Evolutionary conservation across 2,797 vertebrate species (phyloP).

Genomic region (Rhinogobio ventralis): DNA sequence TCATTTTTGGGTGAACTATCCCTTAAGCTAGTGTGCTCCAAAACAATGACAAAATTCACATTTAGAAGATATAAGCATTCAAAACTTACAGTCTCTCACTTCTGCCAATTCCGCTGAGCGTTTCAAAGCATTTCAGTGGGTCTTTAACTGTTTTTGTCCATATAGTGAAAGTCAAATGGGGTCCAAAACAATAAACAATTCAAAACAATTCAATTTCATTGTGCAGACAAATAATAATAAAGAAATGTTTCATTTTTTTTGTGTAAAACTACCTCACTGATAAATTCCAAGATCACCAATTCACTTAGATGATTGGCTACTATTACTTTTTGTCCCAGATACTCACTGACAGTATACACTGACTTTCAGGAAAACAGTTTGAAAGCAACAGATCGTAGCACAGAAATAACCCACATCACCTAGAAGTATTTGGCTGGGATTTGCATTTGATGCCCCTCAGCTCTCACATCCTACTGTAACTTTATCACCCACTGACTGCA

Average conservation of each 20-base stretch:
- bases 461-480: constrained; percentile 11
- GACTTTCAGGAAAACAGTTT: not conserved
- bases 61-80: too few relatives aligned
- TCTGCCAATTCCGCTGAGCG: too few relatives aligned
- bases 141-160: too few relatives aligned
- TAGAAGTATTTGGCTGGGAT: not conserved
- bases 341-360: not conserved
- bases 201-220: not conserved
- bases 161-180: too few relatives aligned
- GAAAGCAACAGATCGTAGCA: not conserved
- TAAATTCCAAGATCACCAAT: not conserved
- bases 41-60: too few relatives aligned
- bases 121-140: too few relatives aligned
- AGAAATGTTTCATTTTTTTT: not conserved
- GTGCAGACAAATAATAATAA: not conserved
- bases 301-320: not conserved
- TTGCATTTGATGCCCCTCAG: not conserved
- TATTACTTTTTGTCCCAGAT: not conserved
- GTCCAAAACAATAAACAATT: not conserved
- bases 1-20: too few relatives aligned
- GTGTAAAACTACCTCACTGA: not conserved
- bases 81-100: too few relatives aligned
- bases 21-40: too few relatives aligned
- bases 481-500: constrained; percentile 2
- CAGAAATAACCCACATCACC: not conserved